Evolutionary conservation across 2,888 invertebrate species (phyloP).

Genomic region (Neocrepidodera transversa): DNA sequence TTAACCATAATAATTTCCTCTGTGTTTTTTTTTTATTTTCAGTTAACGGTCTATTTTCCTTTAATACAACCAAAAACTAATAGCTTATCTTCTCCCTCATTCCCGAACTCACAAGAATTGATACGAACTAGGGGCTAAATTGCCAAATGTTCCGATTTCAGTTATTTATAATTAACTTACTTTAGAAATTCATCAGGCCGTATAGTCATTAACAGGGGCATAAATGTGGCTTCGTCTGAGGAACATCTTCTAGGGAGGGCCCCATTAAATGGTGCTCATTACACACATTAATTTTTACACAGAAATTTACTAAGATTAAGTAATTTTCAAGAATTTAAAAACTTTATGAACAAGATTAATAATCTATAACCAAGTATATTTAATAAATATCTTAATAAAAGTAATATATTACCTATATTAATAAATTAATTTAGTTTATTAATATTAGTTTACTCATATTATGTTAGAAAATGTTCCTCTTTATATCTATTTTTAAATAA

Average conservation of each 20-base stretch:
- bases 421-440: no score
- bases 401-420: no score
- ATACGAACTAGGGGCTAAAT: conserved; percentile 38
- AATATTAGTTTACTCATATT: no score
- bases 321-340: conserved; percentile 24
- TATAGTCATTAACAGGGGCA: conserved; percentile 35
- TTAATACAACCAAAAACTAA: conserved; percentile 15
- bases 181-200: conserved; percentile 33
- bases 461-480: no score
- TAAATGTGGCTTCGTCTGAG: conserved; percentile 28
- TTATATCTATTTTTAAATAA: no score
- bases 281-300: conserved; percentile 26
- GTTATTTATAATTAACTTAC: conserved; percentile 45
- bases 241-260: conserved; percentile 19
- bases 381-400: no score
- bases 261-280: conserved; percentile 32
- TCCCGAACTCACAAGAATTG: conserved; percentile 31
- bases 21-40: background rate
- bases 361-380: no score
- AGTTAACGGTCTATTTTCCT: conserved; percentile 14
- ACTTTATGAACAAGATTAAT: no score
- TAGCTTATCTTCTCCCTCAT: conserved; percentile 19
- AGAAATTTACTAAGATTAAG: conserved; percentile 22
- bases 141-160: conserved; percentile 36
- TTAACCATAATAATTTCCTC: conserved; percentile 14